Conservation (phyloP, 1,140 invertebrate genomes). For the Sarcophaga peregrina region DNA sequence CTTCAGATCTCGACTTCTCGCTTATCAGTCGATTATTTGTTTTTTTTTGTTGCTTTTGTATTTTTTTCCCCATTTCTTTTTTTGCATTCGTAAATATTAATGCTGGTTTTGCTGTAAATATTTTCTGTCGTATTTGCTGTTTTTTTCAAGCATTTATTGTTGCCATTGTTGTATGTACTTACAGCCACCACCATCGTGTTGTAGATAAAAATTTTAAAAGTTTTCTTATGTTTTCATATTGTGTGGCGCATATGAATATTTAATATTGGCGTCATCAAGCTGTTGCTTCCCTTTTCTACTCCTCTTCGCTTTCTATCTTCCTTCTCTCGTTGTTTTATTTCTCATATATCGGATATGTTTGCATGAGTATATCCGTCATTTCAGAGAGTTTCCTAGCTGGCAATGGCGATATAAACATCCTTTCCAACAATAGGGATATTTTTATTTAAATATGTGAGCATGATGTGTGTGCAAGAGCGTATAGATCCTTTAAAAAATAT, state of each 20-base stretch:
- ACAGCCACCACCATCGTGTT: neutral
- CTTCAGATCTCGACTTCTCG: neutral
- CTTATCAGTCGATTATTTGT: no score
- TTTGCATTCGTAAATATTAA: neutral
- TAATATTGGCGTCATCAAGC: slow-evolving; percentile 48
- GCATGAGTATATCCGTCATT: neutral
- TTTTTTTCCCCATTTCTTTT: neutral
- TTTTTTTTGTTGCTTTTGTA: neutral
- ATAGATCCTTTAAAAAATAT: neutral
- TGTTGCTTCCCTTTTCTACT: neutral
- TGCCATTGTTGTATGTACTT: neutral
- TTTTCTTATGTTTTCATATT: slow-evolving; percentile 28
- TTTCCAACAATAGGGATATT: neutral
- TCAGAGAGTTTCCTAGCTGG: neutral
- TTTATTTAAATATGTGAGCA: neutral
- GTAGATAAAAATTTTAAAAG: slow-evolving; percentile 44
- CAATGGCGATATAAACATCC: slow-evolving; percentile 9
- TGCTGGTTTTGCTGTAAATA: neutral
- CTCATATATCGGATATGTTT: neutral
- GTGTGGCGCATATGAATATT: slow-evolving; percentile 59
- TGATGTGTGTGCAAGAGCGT: neutral
- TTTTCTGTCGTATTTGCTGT: neutral
- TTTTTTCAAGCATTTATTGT: neutral
- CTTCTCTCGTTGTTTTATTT: neutral
- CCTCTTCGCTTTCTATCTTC: neutral